These are phyloP conservation scores for Apocrypta bakeri DNA, from an alignment of 1,140 invertebrate genomes.

Conservation along the genomic window DNA sequence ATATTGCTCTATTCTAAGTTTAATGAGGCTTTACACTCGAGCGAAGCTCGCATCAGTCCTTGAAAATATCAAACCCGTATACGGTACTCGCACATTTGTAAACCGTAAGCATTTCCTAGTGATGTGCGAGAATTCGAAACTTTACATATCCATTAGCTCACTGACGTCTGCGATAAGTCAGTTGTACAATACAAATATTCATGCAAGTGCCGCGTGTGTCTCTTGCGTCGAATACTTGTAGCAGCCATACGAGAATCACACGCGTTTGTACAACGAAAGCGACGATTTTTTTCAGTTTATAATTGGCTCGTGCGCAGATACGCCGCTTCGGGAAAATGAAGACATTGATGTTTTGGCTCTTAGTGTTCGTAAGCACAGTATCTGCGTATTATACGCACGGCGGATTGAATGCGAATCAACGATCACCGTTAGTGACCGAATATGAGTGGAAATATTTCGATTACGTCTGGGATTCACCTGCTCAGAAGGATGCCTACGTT, in stretches of 20 bases:
- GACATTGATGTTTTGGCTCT: not conserved
- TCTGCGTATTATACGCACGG: not conserved
- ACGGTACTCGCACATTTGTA: not conserved
- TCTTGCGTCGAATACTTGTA: too few relatives aligned
- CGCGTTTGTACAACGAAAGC: not conserved
- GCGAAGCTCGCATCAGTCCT: not conserved
- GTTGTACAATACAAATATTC: slow-evolving; percentile 22
- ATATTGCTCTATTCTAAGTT: not conserved
- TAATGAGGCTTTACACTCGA: too few relatives aligned
- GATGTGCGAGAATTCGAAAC: not conserved
- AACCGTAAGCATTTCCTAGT: not conserved
- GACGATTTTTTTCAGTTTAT: not conserved
- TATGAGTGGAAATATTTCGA: slow-evolving; percentile 54
- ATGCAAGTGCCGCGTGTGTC: not conserved
- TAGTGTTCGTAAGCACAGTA: not conserved
- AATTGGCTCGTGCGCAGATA: not conserved
- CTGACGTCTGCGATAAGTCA: not conserved
- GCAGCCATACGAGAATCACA: not conserved
- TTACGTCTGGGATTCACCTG: slow-evolving; percentile 41
- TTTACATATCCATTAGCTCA: not conserved
- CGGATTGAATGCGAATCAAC: not conserved
- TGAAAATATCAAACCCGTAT: not conserved
- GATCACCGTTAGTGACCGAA: slow-evolving; percentile 5
- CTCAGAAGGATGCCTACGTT: slow-evolving; percentile 15
- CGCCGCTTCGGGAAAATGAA: not conserved